Conservation (phyloP, 2,888 invertebrate genomes). For the Toxonevra muliebris region DNA sequence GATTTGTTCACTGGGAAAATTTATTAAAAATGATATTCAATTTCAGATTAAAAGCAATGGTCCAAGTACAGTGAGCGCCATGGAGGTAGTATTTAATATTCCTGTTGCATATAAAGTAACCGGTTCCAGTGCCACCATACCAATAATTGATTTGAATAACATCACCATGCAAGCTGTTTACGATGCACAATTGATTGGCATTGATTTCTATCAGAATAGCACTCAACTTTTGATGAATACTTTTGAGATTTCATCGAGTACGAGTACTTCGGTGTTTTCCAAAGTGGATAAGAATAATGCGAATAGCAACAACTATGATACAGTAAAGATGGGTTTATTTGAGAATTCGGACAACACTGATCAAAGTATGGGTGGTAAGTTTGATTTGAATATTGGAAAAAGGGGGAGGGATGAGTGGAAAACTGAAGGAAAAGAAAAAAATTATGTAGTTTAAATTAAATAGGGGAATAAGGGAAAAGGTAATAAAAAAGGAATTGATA, state of each 20-base stretch:
- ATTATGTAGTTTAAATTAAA: too few relatives aligned
- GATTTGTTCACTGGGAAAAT: too few relatives aligned
- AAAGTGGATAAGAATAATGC: conserved; percentile 8
- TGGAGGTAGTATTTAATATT: conserved; percentile 58
- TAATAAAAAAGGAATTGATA: too few relatives aligned
- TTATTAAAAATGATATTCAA: background rate
- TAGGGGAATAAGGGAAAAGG: too few relatives aligned
- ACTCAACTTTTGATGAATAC: conserved; percentile 57
- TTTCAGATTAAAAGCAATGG: conserved; percentile 61
- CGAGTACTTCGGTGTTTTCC: background rate
- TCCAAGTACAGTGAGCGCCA: conserved; percentile 60
- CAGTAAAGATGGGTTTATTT: conserved; percentile 45
- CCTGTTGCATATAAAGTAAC: conserved; percentile 60
- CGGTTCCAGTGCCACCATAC: conserved; percentile 52
- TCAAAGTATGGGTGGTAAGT: background rate
- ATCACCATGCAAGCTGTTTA: conserved; percentile 60
- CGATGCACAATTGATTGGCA: conserved; percentile 53
- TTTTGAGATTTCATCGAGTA: conserved; percentile 48
- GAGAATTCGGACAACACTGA: conserved; percentile 33
- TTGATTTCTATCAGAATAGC: conserved; percentile 59
- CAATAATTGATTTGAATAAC: conserved; percentile 58
- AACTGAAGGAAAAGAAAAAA: too few relatives aligned
- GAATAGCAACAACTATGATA: conserved; percentile 46
- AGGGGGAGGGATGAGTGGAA: too few relatives aligned
- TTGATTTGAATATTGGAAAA: conserved; percentile 8